Base-by-base conservation (phyloP, 2,113 vertebrate genomes). In the Cyrtonyx montezumae region DNA sequence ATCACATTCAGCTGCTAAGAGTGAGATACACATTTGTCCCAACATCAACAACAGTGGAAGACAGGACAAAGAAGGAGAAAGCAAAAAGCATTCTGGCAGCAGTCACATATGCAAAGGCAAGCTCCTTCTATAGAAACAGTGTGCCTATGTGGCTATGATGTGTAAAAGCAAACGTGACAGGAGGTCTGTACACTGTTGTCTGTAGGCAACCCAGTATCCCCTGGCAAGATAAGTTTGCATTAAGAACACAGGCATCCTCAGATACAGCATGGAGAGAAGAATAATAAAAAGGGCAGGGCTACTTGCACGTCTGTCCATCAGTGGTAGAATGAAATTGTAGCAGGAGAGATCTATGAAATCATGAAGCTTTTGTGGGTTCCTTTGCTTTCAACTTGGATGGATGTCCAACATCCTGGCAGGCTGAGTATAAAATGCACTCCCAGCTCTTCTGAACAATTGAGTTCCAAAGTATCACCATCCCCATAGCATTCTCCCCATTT, bases 41-140 rank as follows among this genome's bases (percentile, higher is more conserved):
- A 93, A 67, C 37, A 81, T 36, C 55, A 79, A 78, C 68, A 74
- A 49, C 40, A 90, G 34, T 20, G 80, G 90, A 90, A 79, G 56
- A 92, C 49, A 88, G 65, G 53, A 92, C 53, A 90, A 92, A 91
- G 51, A 42, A 88, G 42, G 13, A 69, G 55, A 89, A 75, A 91
- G 83, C 59, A 73, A 80, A 87, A 95, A 55, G 61, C 37, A 90
- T 53, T 92, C 45, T 63, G 63, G 71, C 56, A 92, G 79, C 70
- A 87, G 69, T 73, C 40, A 76, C 59, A 65, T 58, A 53, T 6
- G 5, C 36, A 65, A 70, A 89, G 83, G 62, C 32, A 83, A 20
- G 25, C 32, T 84, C 28, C 86, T 73, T 79, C 83, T 74, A 22
- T 8, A 88, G 51, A 48, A 94, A 80, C 20, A 71, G 37, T 30